Conservation (phyloP, 2,113 vertebrate species). For the Hypomesus transpacificus region DNA sequence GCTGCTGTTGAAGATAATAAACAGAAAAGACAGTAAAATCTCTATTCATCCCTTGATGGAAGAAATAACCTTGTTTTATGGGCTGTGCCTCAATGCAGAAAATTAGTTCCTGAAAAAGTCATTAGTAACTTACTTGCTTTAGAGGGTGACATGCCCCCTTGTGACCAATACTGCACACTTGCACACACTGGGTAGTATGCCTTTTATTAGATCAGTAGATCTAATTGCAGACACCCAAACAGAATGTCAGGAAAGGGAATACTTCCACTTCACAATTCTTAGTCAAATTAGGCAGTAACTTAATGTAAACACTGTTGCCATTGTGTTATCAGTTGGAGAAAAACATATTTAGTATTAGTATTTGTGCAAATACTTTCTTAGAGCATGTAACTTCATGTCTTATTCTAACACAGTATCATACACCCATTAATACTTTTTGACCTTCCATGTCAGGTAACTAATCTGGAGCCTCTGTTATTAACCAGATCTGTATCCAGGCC, state of each 20-base stretch:
- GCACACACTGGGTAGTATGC: slow-evolving; percentile 25
- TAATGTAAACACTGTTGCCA: too few relatives aligned
- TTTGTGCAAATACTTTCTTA: slow-evolving; percentile 9
- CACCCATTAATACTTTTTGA: background rate
- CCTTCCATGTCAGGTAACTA: background rate
- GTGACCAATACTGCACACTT: slow-evolving; percentile 58
- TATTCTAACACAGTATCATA: background rate
- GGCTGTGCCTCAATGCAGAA: slow-evolving; percentile 63
- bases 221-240: slow-evolving; percentile 53
- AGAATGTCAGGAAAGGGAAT: slow-evolving; percentile 35
- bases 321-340: slow-evolving; percentile 11
- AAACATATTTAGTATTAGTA: too few relatives aligned
- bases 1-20: slow-evolving; percentile 62
- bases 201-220: slow-evolving; percentile 23
- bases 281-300: slow-evolving; percentile 34
- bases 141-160: slow-evolving; percentile 62
- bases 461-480: slow-evolving; percentile 20
- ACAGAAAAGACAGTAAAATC: slow-evolving; percentile 76
- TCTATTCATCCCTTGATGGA: slow-evolving; percentile 68
- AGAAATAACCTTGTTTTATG: slow-evolving; percentile 71
- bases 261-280: slow-evolving; percentile 7
- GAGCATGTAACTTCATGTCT: too few relatives aligned
- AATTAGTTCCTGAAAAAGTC: slow-evolving; percentile 77
- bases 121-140: slow-evolving; percentile 72
- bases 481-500: background rate